Evolutionary conservation across 2,797 vertebrate genomes (phyloP), one percentile per base, ranked within the genome.

Genomic region (Falco peregrinus): DNA sequence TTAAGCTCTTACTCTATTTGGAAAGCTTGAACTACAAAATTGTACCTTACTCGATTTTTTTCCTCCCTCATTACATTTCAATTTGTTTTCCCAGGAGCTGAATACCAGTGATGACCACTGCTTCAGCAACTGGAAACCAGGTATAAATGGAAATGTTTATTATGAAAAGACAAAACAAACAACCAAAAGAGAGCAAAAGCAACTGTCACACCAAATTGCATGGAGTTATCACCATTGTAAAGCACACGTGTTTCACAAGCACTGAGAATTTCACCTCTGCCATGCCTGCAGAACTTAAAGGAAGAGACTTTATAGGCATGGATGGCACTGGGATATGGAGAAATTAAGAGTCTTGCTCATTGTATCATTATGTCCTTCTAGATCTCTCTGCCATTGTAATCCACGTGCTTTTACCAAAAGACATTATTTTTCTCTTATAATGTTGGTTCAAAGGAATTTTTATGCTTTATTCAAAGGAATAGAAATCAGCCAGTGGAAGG

Each of bases 241-340:
- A 48, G 48, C 17, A 53, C 26, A 25, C 0, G 1, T 16, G 14
- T 29, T 88, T 84, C 1, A 0, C 51, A 39, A 61, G 17, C 37
- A n/a, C 50, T 39, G 33, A 59, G 39, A 74, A 69, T 35, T 83
- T 64, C 35, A 78, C 17, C 39, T 24, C 26, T 68, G 50, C 47
- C 43, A 26, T 26, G 26, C 37, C 25, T 54, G n/a, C 8, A 24
- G 16, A 31, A 65, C 25, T 45, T 45, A 83, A 68, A 61, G 28
- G 29, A 67, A 54, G 56, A 28, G 45, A 8, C 16, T 50, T 54
- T 59, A 73, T 7, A 54, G 24, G 10, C 31, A 43, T 43, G 41
- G 41, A 13, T 1, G 16, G 45, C 31, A 21, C 19, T 31, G 3
- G 28, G 8, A 9, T 15, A 33, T 3, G 16, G 45, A 68, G 31